phyloP scores from a whole-genome alignment of 2,888 invertebrate genomes.

The Mechanitis mazaeus region DNA sequence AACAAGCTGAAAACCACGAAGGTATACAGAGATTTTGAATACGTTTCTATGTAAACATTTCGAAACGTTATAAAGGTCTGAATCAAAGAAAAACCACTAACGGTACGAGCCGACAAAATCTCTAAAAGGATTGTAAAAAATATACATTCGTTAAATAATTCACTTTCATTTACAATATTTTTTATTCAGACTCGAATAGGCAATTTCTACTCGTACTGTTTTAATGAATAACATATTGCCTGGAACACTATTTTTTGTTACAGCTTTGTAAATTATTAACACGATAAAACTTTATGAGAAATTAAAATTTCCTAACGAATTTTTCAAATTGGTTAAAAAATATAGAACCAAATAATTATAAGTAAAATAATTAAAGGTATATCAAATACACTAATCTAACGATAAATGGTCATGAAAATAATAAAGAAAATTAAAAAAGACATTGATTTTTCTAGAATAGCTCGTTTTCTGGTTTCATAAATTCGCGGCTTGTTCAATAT shows the following conservation, averaged over 20 bases:
- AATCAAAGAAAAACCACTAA: constrained; percentile 19
- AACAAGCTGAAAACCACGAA: constrained; percentile 10
- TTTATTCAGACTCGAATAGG: constrained; percentile 5
- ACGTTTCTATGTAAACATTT: constrained; percentile 17
- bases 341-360: background rate
- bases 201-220: background rate
- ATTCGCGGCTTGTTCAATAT: constrained; percentile 71
- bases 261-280: background rate
- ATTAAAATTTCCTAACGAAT: background rate
- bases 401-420: background rate
- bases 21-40: constrained; percentile 9
- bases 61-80: constrained; percentile 16
- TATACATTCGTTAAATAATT: constrained; percentile 8
- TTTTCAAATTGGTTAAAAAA: background rate
- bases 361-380: background rate
- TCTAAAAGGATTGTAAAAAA: constrained; percentile 11
- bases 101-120: constrained; percentile 8
- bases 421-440: constrained; percentile 16
- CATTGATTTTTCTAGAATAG: constrained; percentile 55
- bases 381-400: background rate
- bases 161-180: constrained; percentile 7
- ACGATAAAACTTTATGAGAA: background rate
- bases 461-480: constrained; percentile 72
- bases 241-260: constrained; percentile 1
- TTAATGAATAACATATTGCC: constrained; percentile 5